Evolutionary conservation across 2,797 vertebrate species (phyloP).

Genomic region (Pipistrellus nathusii): DNA sequence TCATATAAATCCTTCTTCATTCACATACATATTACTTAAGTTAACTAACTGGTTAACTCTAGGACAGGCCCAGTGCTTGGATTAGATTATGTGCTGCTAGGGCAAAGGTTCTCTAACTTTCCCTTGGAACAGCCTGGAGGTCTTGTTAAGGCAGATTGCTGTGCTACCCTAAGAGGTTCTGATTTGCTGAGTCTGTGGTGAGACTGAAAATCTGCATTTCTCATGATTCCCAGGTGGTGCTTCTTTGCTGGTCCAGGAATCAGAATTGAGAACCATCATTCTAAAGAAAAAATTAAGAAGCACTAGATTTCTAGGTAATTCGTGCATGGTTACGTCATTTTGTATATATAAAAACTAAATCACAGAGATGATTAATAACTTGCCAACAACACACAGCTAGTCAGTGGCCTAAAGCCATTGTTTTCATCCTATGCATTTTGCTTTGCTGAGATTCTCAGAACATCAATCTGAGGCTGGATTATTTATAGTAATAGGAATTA

Average conservation of each 20-base stretch:
- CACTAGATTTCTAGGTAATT: background rate
- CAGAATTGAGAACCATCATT: background rate
- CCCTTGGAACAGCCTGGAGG: background rate
- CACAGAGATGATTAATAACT: background rate
- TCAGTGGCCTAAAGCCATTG: background rate
- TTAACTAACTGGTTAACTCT: background rate
- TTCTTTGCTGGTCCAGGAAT: background rate
- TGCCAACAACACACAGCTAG: background rate
- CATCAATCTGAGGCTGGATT: background rate
- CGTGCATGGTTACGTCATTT: background rate
- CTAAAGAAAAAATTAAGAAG: background rate
- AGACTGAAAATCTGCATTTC: background rate
- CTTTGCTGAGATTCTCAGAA: background rate
- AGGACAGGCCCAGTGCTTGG: background rate
- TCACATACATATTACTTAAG: background rate
- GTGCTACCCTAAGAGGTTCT: background rate
- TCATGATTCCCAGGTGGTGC: background rate
- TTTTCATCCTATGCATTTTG: background rate
- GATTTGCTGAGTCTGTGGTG: background rate
- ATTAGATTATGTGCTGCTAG: fast-evolving
- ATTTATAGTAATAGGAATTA: background rate
- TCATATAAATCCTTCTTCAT: background rate
- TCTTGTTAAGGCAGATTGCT: background rate
- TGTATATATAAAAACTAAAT: background rate
- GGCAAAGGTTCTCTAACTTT: fast-evolving